phyloP scores from a whole-genome alignment of 2,797 vertebrate genomes.

The Ctenopoma multispine region DNA sequence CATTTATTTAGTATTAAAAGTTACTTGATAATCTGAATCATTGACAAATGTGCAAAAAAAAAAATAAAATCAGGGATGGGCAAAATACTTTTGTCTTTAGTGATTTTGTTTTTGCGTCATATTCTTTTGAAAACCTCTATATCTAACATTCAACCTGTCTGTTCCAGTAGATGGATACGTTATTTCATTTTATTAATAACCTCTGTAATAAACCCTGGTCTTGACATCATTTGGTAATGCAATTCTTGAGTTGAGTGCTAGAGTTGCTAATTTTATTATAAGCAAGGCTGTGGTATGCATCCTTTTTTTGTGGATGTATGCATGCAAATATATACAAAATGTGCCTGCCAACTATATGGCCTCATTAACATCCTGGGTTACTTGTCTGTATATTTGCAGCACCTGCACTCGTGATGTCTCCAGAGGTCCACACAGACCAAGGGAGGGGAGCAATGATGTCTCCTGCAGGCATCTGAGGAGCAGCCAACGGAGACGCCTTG shows the following conservation, averaged over 20 bases:
- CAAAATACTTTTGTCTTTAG: not conserved
- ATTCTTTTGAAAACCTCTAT: constrained; percentile 1
- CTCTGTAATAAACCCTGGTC: not conserved
- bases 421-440: constrained; percentile 91
- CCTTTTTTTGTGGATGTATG: not conserved
- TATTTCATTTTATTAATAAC: not conserved
- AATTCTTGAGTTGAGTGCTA: constrained; percentile 9
- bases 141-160: not conserved
- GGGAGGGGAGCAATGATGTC: constrained; percentile 87
- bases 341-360: constrained; percentile 19
- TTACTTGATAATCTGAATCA: too few relatives aligned
- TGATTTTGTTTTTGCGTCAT: not conserved
- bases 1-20: too few relatives aligned
- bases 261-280: constrained; percentile 34
- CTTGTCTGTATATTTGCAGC: constrained; percentile 48
- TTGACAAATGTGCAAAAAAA: too few relatives aligned
- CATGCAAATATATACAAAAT: constrained; percentile 25
- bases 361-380: constrained; percentile 23
- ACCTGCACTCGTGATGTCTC: constrained; percentile 93
- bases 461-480: constrained; percentile 88
- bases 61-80: too few relatives aligned
- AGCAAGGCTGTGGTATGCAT: constrained; percentile 13
- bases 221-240: constrained; percentile 6
- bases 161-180: not conserved
- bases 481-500: constrained; percentile 88